These are phyloP conservation scores for Augochlorella aurata DNA, from an alignment of 2,888 invertebrate genomes.

Conservation along the genomic window DNA sequence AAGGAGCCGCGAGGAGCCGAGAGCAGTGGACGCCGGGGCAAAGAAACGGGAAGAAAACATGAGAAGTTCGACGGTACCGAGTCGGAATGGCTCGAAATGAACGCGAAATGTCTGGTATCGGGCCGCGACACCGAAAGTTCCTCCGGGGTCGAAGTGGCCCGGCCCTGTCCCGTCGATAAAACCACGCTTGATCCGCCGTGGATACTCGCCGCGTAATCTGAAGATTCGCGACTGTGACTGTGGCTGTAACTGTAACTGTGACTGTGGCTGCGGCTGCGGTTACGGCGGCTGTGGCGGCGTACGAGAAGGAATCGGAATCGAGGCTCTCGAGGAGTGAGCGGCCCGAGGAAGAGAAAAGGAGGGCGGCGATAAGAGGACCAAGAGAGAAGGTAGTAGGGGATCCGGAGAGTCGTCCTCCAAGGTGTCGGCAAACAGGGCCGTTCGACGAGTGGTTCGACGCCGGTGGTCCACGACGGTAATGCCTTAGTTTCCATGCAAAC, in stretches of 20 bases:
- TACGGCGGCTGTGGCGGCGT: background rate
- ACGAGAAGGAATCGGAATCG: conserved; percentile 65
- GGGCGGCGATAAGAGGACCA: conserved; percentile 44
- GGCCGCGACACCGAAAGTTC: conserved; percentile 9
- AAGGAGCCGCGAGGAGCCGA: background rate
- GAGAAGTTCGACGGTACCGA: background rate
- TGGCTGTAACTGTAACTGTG: no score
- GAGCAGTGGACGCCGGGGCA: background rate
- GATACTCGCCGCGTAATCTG: conserved; percentile 67
- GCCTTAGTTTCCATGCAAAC: conserved; percentile 81
- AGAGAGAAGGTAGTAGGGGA: conserved; percentile 58
- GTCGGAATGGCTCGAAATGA: background rate
- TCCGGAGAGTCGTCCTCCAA: conserved; percentile 69
- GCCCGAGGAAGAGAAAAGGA: conserved; percentile 37
- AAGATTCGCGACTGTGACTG: conserved; percentile 57
- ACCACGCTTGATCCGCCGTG: conserved; percentile 61
- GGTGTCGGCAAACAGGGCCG: conserved; percentile 78
- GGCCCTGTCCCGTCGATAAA: conserved; percentile 64
- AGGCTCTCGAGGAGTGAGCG: conserved; percentile 56
- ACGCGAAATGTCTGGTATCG: conserved; percentile 34
- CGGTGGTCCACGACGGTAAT: conserved; percentile 79
- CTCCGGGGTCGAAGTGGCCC: conserved; percentile 43
- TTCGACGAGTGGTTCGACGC: conserved; percentile 80
- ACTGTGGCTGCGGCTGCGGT: no score
- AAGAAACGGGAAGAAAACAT: background rate